phyloP scores from a whole-genome alignment of 2,797 vertebrate genomes.

The Spinus olivaceus region DNA sequence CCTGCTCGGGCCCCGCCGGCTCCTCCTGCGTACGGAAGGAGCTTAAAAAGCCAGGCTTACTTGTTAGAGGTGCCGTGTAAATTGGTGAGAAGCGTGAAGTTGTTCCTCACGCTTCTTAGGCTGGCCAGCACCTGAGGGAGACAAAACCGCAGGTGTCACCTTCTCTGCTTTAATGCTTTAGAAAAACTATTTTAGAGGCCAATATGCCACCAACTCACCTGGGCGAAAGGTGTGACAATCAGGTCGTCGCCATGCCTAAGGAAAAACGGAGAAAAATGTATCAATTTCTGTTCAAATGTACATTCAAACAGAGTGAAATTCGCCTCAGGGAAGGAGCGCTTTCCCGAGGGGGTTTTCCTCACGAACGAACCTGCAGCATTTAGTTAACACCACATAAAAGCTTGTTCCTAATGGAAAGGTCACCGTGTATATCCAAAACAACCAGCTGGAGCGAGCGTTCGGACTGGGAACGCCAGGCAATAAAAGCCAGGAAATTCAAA shows the following conservation, averaged over 20 bases:
- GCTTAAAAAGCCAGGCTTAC: constrained; percentile 72
- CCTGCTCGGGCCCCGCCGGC: neutral
- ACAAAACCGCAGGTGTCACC: neutral
- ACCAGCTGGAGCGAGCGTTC: accelerated
- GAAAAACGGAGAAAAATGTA: neutral
- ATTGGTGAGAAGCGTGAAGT: constrained; percentile 91
- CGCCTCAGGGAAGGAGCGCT: neutral
- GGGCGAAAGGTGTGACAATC: constrained; percentile 96
- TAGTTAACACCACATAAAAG: neutral
- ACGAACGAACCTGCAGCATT: accelerated
- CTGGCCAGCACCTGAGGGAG: constrained; percentile 88
- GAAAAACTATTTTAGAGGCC: neutral
- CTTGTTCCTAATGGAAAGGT: neutral
- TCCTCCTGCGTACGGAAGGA: accelerated
- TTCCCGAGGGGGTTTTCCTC: neutral
- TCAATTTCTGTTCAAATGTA: neutral
- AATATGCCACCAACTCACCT: constrained; percentile 75
- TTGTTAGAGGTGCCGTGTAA: constrained; percentile 87
- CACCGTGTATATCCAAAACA: neutral
- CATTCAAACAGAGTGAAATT: neutral
- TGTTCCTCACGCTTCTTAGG: constrained; percentile 91
- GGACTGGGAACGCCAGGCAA: neutral
- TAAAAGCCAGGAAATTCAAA: constrained; percentile 66
- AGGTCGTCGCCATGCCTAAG: constrained; percentile 91
- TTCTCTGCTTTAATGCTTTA: neutral